Evolutionary conservation across 2,113 vertebrate genomes (phyloP).

Genomic region (Empidonax alnorum): DNA sequence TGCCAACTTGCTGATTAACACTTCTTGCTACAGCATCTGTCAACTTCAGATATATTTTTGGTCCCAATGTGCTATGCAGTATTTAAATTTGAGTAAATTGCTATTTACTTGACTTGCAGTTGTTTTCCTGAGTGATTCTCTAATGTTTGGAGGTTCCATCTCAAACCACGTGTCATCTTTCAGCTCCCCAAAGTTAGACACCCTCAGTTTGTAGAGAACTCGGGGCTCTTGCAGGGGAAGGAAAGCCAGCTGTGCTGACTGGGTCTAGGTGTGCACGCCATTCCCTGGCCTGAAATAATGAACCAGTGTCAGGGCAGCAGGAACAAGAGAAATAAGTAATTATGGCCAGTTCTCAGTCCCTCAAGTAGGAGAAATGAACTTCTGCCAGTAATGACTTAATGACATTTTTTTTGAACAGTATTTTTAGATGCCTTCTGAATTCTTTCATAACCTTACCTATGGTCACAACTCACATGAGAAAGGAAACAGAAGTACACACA

Average conservation of each 20-base stretch:
- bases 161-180: background rate
- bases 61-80: background rate
- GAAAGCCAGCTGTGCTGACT: background rate
- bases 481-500: background rate
- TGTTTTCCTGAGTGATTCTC: background rate
- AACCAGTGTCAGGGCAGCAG: background rate
- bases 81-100: background rate
- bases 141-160: background rate
- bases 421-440: background rate
- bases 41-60: background rate
- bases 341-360: background rate
- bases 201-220: background rate
- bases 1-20: background rate
- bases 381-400: background rate
- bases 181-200: background rate
- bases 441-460: background rate
- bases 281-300: background rate
- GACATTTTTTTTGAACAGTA: background rate
- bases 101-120: background rate
- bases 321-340: background rate
- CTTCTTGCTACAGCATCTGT: background rate
- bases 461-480: background rate
- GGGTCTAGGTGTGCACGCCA: background rate
- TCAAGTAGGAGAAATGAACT: fast-evolving
- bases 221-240: background rate